Base-by-base conservation (phyloP, 1,140 invertebrate species). In the Holotrichia oblita region DNA sequence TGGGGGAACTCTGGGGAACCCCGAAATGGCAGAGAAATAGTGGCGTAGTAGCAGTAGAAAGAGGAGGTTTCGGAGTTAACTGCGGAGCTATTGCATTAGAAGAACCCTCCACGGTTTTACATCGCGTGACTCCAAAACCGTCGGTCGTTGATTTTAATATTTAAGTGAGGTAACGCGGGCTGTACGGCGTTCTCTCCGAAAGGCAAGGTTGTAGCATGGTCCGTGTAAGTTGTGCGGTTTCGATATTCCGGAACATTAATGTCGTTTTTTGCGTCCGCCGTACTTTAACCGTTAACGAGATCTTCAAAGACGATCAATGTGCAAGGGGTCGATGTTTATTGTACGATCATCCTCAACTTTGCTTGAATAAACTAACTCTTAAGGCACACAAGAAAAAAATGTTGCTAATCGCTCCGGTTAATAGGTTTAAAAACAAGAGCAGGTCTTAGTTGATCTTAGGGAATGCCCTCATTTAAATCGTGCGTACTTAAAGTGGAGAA, bases 181-280 rank as follows among this genome's bases (percentile, higher is more conserved):
- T 6, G 48, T 55, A 34, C 4, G 4, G 27, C 27, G 2, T 4
- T 2, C 27, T 1, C 27, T 55, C 48, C 17, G n/a, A n/a, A 55
- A 55, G 1, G 17, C 48, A n/a, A 17, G 17, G n/a, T 55, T 55
- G 48, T 17, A 17, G 48, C 14, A 17, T 17, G 48, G 48, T 34
- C 27, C 27, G 27, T 34, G 4, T 55, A 55, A 55, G 48, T 55
- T n/a, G 48, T 55, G n/a, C 17, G 14, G 48, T 3, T 55, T 17
- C 48, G 48, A 55, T 55, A 55, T 55, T 55, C 48, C 48, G 48
- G 48, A 55, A 55, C 48, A 17, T 17, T 55, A 55, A 55, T 55
- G 14, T 55, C 48, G 48, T 55, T 55, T 55, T 55, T 55, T 55
- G 14, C 27, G 27, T 2, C 48, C 14, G 12, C n/a, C 0, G 14